Evolutionary conservation across 2,888 invertebrate genomes (phyloP), one percentile per base, ranked within the genome.

Genomic region (Volucella bombylans): DNA sequence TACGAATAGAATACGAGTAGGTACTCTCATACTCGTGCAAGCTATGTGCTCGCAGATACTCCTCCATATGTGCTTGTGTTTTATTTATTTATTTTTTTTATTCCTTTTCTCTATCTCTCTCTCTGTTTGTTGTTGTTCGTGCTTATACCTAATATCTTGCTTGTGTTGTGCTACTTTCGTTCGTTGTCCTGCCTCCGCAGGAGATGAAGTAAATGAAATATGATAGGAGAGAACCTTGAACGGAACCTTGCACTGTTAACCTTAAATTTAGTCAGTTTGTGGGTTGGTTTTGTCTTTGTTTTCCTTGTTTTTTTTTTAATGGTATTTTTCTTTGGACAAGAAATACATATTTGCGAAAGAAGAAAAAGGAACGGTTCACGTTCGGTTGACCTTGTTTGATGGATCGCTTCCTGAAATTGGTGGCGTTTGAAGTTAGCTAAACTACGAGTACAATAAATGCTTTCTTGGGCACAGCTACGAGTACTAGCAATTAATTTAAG

Each of bases 231-330:
- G 65, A 80, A 45, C 83, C 80, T 83, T 83, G 83, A 83, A 80
- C 83, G 74, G 45, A 80, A 67, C 79, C 79, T 80, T 83, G 83
- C 74, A 79, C 69, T 79, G 43, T 50, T 83, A 71, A 69, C 74
- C 83, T 80, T 79, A 80, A 76, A 76, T 61, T 76, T 50, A 80
- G 69, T 79, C 74, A 69, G 45, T 15, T 61, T 69, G 83, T 74
- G 79, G 59, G 74, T 49, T 67, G 76, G 39, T 59, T 23, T 9
- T 15, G 18, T 23, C 41, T 62, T 62, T 39, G 45, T 64, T 38
- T 12, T 64, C 54, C 38, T 15, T 52, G n/a, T 57, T 18, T 67
- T n/a, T 55, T 55, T 59, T 38, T 39, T 41, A 61, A 41, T 43
- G 14, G 12, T 59, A 8, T 50, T 14, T 45, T 49, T 57, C 52